A percentile compares a stretch with the other conserved stretches of the same genome.
Evolutionary conservation across 1,140 invertebrate species (phyloP).

Genomic region (Sinella curviseta): DNA sequence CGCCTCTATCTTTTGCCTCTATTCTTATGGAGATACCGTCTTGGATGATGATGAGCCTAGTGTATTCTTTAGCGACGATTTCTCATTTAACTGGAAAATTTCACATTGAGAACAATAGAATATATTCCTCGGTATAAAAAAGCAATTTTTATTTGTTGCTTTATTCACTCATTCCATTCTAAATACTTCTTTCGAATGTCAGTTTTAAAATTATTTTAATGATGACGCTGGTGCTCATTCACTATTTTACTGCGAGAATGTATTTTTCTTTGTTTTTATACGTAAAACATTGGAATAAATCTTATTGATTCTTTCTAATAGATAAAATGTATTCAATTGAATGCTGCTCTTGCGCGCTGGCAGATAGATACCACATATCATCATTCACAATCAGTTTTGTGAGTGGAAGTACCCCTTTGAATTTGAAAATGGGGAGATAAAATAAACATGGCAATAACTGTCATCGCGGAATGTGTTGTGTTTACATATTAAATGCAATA

Average conservation of each 20-base stretch:
- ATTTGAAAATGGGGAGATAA: neutral
- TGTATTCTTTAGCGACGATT: too few species aligned
- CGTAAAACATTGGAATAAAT: too few species aligned
- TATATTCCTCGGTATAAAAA: neutral
- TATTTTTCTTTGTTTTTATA: too few species aligned
- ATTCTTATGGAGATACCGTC: neutral
- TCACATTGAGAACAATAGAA: neutral
- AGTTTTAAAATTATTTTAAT: neutral
- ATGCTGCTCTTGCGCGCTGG: too few species aligned
- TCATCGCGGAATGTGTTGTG: neutral
- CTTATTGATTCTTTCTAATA: too few species aligned
- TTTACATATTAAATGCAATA: too few species aligned
- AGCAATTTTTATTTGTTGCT: neutral
- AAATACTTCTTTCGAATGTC: neutral
- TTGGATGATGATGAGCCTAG: neutral
- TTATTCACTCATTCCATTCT: slow-evolving; percentile 1
- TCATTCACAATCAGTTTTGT: neutral
- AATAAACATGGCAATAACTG: neutral
- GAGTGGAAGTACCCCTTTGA: neutral
- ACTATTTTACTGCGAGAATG: too few species aligned
- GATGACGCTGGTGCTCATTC: too few species aligned
- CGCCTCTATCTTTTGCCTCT: neutral
- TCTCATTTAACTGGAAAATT: too few species aligned
- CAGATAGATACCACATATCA: too few species aligned
- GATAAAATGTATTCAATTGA: too few species aligned